Conservation (phyloP, 2,888 invertebrate species). For the Coelopa pilipes region DNA sequence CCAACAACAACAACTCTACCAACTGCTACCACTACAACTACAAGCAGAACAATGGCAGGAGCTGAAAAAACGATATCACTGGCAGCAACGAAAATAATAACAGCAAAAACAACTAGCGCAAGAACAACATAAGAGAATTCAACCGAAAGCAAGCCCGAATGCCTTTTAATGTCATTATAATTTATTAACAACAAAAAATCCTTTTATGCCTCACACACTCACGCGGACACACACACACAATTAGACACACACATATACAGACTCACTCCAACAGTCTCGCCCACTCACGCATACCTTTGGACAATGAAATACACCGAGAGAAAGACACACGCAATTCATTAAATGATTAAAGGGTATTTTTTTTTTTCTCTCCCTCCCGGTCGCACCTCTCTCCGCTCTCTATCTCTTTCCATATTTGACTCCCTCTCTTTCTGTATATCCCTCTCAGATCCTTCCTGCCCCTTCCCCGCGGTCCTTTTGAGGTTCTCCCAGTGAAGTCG, state of each 20-base stretch:
- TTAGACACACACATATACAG: not conserved
- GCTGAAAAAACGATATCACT: too few species aligned
- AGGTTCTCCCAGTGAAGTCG: too few species aligned
- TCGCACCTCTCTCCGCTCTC: too few species aligned
- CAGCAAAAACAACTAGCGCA: not conserved
- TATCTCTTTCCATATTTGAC: too few species aligned
- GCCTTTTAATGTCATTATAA: constrained; percentile 30
- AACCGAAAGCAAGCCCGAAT: constrained; percentile 13
- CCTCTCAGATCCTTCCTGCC: too few species aligned
- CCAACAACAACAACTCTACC: not conserved
- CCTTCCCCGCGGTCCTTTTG: too few species aligned
- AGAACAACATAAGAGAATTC: not conserved
- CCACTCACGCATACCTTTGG: not conserved
- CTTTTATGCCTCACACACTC: constrained; percentile 10
- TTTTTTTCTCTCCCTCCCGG: not conserved
- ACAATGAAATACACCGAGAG: not conserved
- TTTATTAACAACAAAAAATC: constrained; percentile 32
- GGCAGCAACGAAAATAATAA: constrained; percentile 15
- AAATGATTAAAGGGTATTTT: constrained; percentile 20
- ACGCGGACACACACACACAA: not conserved
- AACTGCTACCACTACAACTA: not conserved
- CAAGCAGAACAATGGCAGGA: too few species aligned
- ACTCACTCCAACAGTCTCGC: not conserved
- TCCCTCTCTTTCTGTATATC: too few species aligned
- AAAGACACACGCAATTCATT: constrained; percentile 23